These are phyloP conservation scores for silkworm (Bombyx mori) DNA, from an alignment of 1,140 invertebrate genomes.

Conservation along the genomic window DNA sequence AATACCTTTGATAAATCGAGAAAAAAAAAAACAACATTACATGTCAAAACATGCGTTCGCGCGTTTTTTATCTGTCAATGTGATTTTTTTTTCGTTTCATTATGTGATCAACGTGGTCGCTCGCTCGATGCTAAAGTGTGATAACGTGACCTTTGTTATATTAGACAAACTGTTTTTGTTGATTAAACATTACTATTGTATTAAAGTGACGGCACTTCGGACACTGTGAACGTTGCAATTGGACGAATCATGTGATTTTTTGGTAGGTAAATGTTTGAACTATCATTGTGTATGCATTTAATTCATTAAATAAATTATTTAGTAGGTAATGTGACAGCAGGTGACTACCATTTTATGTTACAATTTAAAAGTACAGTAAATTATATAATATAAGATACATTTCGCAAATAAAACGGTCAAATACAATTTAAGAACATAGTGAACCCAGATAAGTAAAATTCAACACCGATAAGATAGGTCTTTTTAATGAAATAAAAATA, in stretches of 20 bases:
- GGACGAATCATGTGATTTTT: constrained; percentile 1
- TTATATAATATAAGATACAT: too few relatives aligned
- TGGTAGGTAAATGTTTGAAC: background rate
- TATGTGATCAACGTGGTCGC: too few relatives aligned
- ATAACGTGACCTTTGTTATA: constrained; percentile 20
- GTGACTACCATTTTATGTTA: too few relatives aligned
- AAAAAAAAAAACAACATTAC: constrained; percentile 16
- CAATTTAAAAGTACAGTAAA: too few relatives aligned
- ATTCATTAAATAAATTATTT: too few relatives aligned
- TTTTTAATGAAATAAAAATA: too few relatives aligned
- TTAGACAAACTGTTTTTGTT: background rate
- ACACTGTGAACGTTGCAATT: background rate
- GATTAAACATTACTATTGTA: background rate
- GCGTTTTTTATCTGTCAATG: constrained; percentile 13
- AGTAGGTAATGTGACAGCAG: too few relatives aligned
- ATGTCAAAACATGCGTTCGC: constrained; percentile 19
- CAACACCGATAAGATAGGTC: too few relatives aligned
- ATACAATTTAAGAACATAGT: too few relatives aligned
- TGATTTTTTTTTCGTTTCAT: too few relatives aligned
- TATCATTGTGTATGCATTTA: background rate
- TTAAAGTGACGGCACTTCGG: background rate
- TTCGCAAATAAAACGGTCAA: too few relatives aligned
- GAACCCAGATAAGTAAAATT: too few relatives aligned
- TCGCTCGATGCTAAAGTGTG: constrained; percentile 13
- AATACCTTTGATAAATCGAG: constrained; percentile 11